Conservation (phyloP, 2,888 invertebrate species). For the Teleogryllus oceanicus region DNA sequence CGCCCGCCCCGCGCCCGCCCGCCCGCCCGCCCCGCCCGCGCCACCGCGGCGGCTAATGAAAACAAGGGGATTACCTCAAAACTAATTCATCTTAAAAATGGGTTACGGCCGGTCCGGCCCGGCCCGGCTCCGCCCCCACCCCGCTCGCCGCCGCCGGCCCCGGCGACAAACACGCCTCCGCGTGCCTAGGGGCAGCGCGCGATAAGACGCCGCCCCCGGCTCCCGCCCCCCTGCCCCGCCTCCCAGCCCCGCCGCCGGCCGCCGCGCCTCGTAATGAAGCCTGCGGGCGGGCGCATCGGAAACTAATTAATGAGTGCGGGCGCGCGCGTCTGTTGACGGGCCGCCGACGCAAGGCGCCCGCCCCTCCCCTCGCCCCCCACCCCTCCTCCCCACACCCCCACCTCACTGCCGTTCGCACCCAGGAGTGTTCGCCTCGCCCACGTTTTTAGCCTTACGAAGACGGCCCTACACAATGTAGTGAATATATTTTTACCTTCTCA, state of each 20-base stretch:
- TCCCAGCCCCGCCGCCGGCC: background rate
- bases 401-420: no score
- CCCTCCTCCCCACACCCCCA: no score
- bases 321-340: background rate
- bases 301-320: constrained; percentile 18
- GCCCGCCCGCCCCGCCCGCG: background rate
- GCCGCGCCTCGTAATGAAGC: background rate
- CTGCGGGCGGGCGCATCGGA: background rate
- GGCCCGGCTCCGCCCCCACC: background rate
- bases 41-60: constrained; percentile 4
- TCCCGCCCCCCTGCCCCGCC: background rate
- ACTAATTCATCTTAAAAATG: constrained; percentile 18
- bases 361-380: no score
- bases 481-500: no score
- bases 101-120: background rate
- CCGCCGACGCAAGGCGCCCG: background rate
- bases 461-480: no score
- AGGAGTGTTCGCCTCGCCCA: no score
- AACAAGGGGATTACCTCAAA: constrained; percentile 12
- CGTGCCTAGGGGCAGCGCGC: background rate
- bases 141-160: background rate
- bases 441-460: no score
- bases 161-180: background rate
- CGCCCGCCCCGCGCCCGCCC: constrained; percentile 24
- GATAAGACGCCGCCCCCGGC: background rate